Evolutionary conservation across 2,113 vertebrate species (phyloP).

Genomic region (Amia ocellicauda): DNA sequence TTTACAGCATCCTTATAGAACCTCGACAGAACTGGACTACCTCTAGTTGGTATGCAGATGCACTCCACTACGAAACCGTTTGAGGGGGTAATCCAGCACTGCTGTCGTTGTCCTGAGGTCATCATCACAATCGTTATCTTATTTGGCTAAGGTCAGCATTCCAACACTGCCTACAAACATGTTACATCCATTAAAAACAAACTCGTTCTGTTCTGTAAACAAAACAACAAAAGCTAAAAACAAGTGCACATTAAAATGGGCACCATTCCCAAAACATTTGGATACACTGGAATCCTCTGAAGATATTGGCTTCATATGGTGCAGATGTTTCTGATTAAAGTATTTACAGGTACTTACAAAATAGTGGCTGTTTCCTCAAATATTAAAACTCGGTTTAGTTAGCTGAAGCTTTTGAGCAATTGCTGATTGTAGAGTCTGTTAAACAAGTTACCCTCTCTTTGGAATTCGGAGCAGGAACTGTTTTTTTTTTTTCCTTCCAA

Average conservation of each 20-base stretch:
- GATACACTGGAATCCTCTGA: constrained; percentile 9
- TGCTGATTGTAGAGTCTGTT: background rate
- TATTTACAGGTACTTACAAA: constrained; percentile 21
- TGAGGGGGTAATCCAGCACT: background rate
- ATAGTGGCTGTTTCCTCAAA: constrained; percentile 11
- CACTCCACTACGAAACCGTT: background rate
- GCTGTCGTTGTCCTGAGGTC: background rate
- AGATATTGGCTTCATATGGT: constrained; percentile 1
- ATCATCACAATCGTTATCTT: background rate
- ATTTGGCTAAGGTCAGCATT: constrained; percentile 10
- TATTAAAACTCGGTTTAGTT: background rate
- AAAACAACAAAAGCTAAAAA: constrained; percentile 7
- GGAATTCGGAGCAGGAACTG: background rate
- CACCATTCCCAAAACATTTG: constrained; percentile 16
- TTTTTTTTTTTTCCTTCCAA: background rate
- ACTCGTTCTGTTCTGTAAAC: background rate
- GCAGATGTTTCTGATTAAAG: background rate
- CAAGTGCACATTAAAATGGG: constrained; percentile 17
- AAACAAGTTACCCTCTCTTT: too few species aligned
- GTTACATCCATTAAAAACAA: constrained; percentile 12
- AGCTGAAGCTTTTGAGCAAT: background rate
- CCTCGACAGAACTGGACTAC: too few species aligned
- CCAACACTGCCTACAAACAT: constrained; percentile 2
- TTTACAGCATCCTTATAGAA: background rate
- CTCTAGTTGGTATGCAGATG: background rate